Evolutionary conservation across 2,113 vertebrate species (phyloP).

Genomic region (Vidua chalybeata): DNA sequence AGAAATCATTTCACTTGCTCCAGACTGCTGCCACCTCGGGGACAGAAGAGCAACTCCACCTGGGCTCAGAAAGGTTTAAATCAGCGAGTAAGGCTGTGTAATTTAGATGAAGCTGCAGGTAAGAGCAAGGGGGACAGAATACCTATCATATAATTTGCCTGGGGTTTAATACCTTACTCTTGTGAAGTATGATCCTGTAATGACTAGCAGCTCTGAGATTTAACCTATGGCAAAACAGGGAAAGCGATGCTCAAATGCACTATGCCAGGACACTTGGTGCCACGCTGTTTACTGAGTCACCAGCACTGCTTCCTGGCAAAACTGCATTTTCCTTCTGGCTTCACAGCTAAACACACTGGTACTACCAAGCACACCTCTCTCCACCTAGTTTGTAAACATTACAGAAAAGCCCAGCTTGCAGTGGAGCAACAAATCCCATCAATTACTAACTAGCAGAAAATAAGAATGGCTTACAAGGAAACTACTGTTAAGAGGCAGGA

Average conservation of each 20-base stretch:
- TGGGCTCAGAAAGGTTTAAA: neutral
- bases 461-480: neutral
- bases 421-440: neutral
- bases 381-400: neutral
- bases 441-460: neutral
- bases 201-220: neutral
- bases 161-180: neutral
- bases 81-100: neutral
- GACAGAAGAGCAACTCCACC: neutral
- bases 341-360: neutral
- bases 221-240: neutral
- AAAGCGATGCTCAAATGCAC: neutral
- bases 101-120: neutral
- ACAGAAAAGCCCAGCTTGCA: neutral
- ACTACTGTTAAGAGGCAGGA: neutral
- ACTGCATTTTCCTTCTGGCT: neutral
- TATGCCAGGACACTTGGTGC: neutral
- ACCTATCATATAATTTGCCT: neutral
- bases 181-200: neutral
- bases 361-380: neutral
- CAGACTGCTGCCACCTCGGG: conserved; percentile 14
- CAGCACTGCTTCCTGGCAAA: neutral
- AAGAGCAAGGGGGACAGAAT: neutral
- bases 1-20: neutral
- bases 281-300: neutral